phyloP scores from a whole-genome alignment of 2,797 vertebrate species.

The Eupleurogrammus muticus region DNA sequence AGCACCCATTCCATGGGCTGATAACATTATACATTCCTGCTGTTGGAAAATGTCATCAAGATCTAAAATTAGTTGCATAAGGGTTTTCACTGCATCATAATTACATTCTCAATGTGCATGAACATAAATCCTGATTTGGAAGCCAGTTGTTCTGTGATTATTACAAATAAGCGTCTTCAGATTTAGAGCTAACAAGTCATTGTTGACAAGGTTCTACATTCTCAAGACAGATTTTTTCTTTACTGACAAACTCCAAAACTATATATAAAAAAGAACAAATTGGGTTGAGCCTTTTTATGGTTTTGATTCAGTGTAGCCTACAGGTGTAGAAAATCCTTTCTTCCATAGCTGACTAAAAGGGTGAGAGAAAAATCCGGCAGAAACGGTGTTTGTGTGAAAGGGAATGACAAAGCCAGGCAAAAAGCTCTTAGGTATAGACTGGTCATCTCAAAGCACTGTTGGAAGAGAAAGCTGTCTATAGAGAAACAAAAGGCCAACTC shows the following conservation, averaged over 20 bases:
- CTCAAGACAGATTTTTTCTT: conserved; percentile 5
- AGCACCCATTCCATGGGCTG: too few relatives aligned
- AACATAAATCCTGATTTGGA: not conserved
- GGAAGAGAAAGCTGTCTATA: not conserved
- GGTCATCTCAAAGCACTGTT: conserved; percentile 26
- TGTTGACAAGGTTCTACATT: not conserved
- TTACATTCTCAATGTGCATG: not conserved
- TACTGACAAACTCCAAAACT: not conserved
- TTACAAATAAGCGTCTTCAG: conserved; percentile 5
- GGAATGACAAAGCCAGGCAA: conserved; percentile 15
- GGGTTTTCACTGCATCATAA: not conserved
- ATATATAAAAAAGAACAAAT: not conserved
- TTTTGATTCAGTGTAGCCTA: conserved; percentile 25
- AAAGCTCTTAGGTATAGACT: conserved; percentile 4
- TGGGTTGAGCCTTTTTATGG: conserved; percentile 4
- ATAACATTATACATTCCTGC: not conserved
- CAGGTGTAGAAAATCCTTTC: conserved; percentile 13
- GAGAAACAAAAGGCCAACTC: conserved; percentile 22
- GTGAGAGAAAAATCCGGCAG: conserved; percentile 7
- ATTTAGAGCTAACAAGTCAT: conserved; percentile 19
- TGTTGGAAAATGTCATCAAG: conserved; percentile 8
- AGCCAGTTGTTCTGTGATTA: not conserved
- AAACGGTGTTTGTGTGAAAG: conserved; percentile 13
- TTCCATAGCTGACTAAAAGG: conserved; percentile 2
- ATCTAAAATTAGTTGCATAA: not conserved